Conservation (phyloP, 2,888 invertebrate genomes). For the Trachelus stipa region DNA sequence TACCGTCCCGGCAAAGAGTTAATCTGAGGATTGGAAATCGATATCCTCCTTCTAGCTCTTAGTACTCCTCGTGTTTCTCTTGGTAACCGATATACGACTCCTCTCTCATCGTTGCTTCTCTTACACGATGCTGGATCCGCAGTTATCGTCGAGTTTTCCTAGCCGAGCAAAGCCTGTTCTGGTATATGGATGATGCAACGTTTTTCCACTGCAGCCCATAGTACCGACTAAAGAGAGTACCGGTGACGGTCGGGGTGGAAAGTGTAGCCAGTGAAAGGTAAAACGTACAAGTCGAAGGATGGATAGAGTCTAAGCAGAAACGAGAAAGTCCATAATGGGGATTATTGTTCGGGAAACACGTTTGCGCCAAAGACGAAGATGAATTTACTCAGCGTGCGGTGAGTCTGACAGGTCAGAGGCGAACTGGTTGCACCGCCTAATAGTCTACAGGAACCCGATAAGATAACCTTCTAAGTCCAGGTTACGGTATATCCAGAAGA, state of each 20-base stretch:
- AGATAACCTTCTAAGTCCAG: neutral
- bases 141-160: constrained; percentile 20
- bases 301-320: neutral
- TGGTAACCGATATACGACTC: neutral
- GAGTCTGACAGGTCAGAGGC: neutral
- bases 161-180: neutral
- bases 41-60: constrained; percentile 21
- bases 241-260: neutral
- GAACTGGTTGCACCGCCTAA: neutral
- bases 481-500: neutral
- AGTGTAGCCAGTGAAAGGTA: neutral
- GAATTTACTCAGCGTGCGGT: constrained; percentile 15
- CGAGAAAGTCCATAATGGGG: constrained; percentile 25
- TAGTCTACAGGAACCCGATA: neutral
- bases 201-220: constrained; percentile 5
- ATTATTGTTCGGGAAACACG: constrained; percentile 37
- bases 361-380: constrained; percentile 27
- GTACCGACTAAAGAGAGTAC: neutral
- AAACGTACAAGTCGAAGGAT: neutral
- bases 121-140: constrained; percentile 13
- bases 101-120: constrained; percentile 12
- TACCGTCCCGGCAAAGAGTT: constrained; percentile 33
- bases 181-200: constrained; percentile 15
- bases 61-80: constrained; percentile 15
- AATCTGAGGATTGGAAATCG: constrained; percentile 40